A percentile compares a stretch with the other conserved stretches of the same genome.
phyloP scores from a whole-genome alignment of 2,113 vertebrate species.

The Syngnathus floridae region DNA sequence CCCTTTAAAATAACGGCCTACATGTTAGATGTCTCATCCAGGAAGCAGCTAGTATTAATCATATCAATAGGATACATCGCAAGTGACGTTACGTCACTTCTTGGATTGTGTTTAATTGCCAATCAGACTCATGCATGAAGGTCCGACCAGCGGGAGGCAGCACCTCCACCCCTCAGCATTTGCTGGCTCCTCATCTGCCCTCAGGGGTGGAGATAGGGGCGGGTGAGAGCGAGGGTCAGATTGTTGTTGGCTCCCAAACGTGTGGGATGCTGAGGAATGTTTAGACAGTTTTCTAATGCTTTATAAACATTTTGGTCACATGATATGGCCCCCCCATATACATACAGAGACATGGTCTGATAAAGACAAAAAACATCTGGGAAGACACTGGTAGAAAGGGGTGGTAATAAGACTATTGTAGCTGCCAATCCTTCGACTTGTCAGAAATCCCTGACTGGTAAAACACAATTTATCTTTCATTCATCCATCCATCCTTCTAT shows the following conservation, averaged over 20 bases:
- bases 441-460: neutral
- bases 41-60: too few species aligned
- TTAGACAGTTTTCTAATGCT: constrained; percentile 67
- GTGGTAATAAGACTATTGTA: constrained; percentile 8
- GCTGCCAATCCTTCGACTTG: neutral
- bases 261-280: constrained; percentile 61
- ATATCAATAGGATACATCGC: too few species aligned
- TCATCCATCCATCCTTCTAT: neutral
- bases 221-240: constrained; percentile 15
- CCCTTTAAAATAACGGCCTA: too few species aligned
- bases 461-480: neutral
- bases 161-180: neutral
- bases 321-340: constrained; percentile 15
- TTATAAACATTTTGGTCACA: constrained; percentile 72
- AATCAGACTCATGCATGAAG: neutral
- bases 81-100: neutral
- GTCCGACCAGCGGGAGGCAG: neutral
- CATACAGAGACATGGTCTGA: constrained; percentile 8
- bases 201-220: constrained; percentile 3
- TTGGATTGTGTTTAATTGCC: neutral
- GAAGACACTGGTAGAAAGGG: constrained; percentile 4
- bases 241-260: constrained; percentile 39
- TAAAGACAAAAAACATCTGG: constrained; percentile 71
- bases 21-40: too few species aligned
- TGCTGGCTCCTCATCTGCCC: constrained; percentile 12